A percentile compares a stretch with the other conserved stretches of the same genome.
Conservation (phyloP, 2,888 invertebrate genomes). For the Marronus borbonicus region DNA sequence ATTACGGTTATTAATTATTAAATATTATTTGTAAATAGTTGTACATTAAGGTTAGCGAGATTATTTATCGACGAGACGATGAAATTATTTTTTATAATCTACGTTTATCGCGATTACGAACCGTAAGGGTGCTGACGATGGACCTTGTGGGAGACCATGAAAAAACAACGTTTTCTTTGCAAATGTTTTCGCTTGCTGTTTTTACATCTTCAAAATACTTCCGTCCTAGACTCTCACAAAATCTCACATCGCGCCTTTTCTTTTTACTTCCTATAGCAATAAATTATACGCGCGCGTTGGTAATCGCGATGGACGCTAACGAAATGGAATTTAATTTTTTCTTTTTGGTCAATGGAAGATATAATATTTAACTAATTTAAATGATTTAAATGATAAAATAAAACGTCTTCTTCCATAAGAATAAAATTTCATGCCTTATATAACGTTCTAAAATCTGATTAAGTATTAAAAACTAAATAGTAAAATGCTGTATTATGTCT, state of each 20-base stretch:
- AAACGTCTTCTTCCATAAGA: not conserved
- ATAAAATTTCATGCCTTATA: conserved; percentile 17
- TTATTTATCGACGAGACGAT: not conserved
- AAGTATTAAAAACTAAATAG: conserved; percentile 2
- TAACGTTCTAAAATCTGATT: not conserved
- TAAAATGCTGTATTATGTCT: conserved; percentile 30
- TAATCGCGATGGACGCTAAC: not conserved
- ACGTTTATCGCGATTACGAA: not conserved
- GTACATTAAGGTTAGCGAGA: conserved; percentile 1
- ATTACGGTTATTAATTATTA: not conserved
- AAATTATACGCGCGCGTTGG: not conserved
- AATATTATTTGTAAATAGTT: conserved; percentile 17
- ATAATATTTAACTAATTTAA: conserved; percentile 1
- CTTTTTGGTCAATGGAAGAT: conserved; percentile 22
- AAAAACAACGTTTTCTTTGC: no score
- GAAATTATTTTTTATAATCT: not conserved
- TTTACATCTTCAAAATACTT: no score
- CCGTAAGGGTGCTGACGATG: not conserved
- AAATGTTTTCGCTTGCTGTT: no score
- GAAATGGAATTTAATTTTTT: not conserved
- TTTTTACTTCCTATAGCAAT: no score
- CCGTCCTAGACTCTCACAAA: no score
- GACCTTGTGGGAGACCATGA: not conserved
- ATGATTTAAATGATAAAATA: not conserved
- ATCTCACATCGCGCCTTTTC: no score